Evolutionary conservation across 2,113 vertebrate species (phyloP).

Genomic region (Girardinichthys multiradiatus): DNA sequence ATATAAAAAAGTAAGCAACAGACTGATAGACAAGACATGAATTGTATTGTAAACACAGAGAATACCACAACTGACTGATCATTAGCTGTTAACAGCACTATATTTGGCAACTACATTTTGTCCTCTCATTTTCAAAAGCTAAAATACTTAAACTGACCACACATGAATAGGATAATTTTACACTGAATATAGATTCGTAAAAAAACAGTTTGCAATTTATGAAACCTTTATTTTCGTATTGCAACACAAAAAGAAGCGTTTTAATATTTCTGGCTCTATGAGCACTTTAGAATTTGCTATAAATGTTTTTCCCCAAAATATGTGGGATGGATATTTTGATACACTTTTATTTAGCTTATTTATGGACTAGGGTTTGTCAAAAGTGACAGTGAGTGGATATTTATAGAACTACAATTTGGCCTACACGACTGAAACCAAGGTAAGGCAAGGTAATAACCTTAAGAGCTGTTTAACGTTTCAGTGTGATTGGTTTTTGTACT

Average conservation of each 20-base stretch:
- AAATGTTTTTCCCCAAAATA: too few relatives aligned
- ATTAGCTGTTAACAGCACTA: background rate
- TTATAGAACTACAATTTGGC: conserved; percentile 45
- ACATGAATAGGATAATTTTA: background rate
- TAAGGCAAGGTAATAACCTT: conserved; percentile 47
- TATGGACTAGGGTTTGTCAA: background rate
- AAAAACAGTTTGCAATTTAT: too few relatives aligned
- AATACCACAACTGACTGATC: too few relatives aligned
- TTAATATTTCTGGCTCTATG: background rate
- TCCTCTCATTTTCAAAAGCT: background rate
- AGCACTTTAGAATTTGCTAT: background rate
- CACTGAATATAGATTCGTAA: too few relatives aligned
- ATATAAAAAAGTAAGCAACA: too few relatives aligned
- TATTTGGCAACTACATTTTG: background rate
- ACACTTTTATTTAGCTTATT: background rate
- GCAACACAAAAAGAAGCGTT: background rate
- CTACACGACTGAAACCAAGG: conserved; percentile 39
- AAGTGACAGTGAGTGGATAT: conserved; percentile 33
- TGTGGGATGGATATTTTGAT: too few relatives aligned
- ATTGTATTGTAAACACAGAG: too few relatives aligned
- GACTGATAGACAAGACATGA: too few relatives aligned
- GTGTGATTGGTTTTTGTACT: conserved; percentile 49
- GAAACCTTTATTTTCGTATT: too few relatives aligned
- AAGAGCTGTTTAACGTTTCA: conserved; percentile 55
- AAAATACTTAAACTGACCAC: background rate